These are phyloP conservation scores for Xestoiulus laeticollis DNA, from an alignment of 2,888 invertebrate species.

Conservation along the genomic window DNA sequence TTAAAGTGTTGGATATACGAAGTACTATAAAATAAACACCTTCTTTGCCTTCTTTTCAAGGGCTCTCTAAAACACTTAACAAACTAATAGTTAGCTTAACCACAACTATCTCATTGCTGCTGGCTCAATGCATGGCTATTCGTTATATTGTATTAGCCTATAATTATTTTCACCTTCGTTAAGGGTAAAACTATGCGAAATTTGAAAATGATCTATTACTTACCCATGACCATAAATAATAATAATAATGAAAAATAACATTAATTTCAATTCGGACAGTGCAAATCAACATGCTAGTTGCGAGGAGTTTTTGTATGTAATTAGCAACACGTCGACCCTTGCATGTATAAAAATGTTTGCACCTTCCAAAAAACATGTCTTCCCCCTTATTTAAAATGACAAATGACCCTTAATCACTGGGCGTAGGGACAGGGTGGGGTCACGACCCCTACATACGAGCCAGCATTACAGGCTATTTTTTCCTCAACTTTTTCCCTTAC, in stretches of 20 bases:
- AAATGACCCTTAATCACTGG: constrained; percentile 37
- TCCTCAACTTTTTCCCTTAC: background rate
- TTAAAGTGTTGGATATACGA: no score
- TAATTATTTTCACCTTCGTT: background rate
- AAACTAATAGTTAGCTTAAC: no score
- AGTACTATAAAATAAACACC: no score
- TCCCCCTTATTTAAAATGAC: constrained; percentile 13
- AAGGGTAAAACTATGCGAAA: background rate
- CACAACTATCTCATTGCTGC: no score
- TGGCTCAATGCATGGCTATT: background rate
- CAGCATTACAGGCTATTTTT: background rate
- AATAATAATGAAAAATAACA: background rate
- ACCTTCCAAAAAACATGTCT: constrained; percentile 20
- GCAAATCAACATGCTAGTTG: background rate
- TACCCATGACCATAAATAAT: background rate
- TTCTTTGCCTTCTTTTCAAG: background rate
- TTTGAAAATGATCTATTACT: background rate
- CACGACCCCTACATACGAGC: background rate
- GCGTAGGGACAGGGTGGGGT: background rate
- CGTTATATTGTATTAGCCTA: background rate
- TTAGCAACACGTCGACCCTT: constrained; percentile 5
- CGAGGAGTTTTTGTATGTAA: background rate
- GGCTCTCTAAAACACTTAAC: no score
- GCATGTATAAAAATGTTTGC: constrained; percentile 34
- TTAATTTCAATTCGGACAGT: background rate